Base-by-base conservation (phyloP, 2,888 invertebrate genomes). In the Automeris io region DNA sequence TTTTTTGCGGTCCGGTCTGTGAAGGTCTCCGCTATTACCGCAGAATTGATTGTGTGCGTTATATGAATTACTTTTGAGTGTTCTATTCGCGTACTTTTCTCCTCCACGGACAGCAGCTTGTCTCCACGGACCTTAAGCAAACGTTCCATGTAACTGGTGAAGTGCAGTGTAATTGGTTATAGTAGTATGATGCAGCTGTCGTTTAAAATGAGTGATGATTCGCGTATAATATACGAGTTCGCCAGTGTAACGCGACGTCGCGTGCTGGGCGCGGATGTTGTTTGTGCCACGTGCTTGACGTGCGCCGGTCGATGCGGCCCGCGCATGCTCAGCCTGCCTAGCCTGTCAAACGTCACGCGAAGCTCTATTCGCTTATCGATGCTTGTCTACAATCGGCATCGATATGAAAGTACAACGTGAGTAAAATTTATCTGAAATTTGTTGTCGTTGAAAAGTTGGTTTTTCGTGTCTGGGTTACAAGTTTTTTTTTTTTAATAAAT, bases 291-390 rank as follows among this genome's bases (percentile, higher is more conserved):
- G 60, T 33, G 37, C 39, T 42, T 34, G 49, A 79, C 78, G 80
- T 79, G 75, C 71, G 68, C 66, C 60, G 82, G 78, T 83, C 82
- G 85, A 83, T 83, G 57, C 26, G 42, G 51, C 62, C 72, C 81
- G 82, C 80, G 53, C 57, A 76, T 76, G 79, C 69, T 36, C 39
- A 47, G 45, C 43, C 40, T n/a, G n/a, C n/a, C n/a, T n/a, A n/a
- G 46, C 16, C 57, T 54, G 55, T 52, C 60, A 65, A 63, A 67
- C 65, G 70, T 71, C 74, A 47, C 16, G 8, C n/a, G n/a, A n/a
- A 29, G 7, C n/a, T n/a, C n/a, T n/a, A n/a, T n/a, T n/a, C n/a
- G n/a, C n/a, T n/a, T 29, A 29, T 29, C 29, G 16, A 29, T 29
- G 16, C 2, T 2, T 26, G 13, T 26, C 13, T 13, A 12, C n/a